Evolutionary conservation across 1,140 invertebrate species (phyloP).

Genomic region (Delia radicum): DNA sequence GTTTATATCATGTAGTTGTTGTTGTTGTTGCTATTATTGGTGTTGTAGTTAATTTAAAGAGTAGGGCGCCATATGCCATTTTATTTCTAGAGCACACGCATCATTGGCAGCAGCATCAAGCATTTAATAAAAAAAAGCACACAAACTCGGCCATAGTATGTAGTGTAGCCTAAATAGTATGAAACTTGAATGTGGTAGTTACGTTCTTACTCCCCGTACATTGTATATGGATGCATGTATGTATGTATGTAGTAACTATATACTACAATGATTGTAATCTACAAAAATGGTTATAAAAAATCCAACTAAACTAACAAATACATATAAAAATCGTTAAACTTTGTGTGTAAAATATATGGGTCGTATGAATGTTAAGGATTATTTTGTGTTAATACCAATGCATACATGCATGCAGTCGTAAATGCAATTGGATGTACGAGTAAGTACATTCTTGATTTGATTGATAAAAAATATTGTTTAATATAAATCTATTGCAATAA

Average conservation of each 20-base stretch:
- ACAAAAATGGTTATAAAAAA: neutral
- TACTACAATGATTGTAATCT: neutral
- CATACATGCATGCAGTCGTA: too few species aligned
- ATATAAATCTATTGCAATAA: too few species aligned
- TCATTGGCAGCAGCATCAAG: neutral
- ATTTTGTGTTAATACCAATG: too few species aligned
- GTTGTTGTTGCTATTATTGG: neutral
- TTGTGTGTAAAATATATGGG: neutral
- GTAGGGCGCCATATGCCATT: neutral
- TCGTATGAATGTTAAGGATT: neutral
- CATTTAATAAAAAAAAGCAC: neutral
- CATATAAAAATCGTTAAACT: neutral
- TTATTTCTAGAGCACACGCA: slow-evolving; percentile 1
- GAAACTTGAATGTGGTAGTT: neutral
- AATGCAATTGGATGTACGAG: too few species aligned
- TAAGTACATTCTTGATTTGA: too few species aligned
- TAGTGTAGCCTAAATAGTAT: too few species aligned
- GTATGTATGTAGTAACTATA: too few species aligned
- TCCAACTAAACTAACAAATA: neutral
- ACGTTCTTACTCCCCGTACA: too few species aligned
- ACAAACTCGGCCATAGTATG: too few species aligned
- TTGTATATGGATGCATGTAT: too few species aligned
- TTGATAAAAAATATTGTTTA: too few species aligned
- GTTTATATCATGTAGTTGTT: neutral
- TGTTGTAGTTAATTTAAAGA: neutral